Percentiles rank a stretch among this genome's conserved stretches.
Evolutionary conservation across 2,113 vertebrate species (phyloP).

Genomic region (Calonectris borealis): DNA sequence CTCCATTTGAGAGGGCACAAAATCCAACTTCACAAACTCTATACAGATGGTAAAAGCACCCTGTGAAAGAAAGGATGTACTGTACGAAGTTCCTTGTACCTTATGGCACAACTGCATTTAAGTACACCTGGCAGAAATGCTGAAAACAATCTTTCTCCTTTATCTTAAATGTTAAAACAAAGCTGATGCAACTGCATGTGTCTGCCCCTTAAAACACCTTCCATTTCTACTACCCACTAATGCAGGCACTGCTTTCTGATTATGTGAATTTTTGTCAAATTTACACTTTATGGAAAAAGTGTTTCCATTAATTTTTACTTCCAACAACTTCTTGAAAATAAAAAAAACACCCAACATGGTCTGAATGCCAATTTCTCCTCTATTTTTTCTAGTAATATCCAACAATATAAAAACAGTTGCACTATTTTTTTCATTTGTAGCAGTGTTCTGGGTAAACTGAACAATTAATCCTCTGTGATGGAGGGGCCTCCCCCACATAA

Average conservation of each 20-base stretch:
- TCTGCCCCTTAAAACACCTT: neutral
- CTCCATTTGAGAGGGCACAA: neutral
- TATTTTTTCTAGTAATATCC: neutral
- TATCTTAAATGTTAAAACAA: neutral
- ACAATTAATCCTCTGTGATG: neutral
- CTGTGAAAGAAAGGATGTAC: neutral
- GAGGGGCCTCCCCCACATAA: neutral
- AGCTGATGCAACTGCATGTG: neutral
- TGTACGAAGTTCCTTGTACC: neutral
- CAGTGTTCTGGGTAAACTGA: neutral
- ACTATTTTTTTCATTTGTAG: neutral
- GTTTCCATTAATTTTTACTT: neutral
- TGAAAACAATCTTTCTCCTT: neutral
- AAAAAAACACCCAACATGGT: neutral
- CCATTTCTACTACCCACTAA: neutral
- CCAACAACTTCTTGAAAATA: neutral
- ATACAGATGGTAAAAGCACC: neutral
- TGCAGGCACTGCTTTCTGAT: neutral
- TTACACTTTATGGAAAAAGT: neutral
- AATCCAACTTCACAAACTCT: neutral
- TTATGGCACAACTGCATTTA: neutral
- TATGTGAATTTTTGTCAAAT: neutral
- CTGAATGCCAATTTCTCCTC: neutral
- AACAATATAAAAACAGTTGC: neutral
- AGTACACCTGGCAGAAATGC: neutral